phyloP scores from a whole-genome alignment of 2,888 invertebrate genomes.

The Coleophora flavipennella region DNA sequence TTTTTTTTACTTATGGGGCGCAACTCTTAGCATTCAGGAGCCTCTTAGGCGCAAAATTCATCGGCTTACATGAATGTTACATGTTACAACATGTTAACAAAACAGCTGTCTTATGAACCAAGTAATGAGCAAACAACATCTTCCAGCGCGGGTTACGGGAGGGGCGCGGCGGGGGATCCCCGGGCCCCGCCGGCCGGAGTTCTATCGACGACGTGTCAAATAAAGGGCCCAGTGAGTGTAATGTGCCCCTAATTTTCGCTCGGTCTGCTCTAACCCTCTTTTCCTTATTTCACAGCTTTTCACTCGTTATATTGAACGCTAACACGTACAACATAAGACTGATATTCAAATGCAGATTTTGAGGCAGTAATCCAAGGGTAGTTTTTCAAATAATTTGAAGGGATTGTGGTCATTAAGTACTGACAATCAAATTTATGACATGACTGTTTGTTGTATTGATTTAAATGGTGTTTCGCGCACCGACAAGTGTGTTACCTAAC shows the following conservation, averaged over 20 bases:
- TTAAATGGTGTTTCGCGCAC: slow-evolving; percentile 1
- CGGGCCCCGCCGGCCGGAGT: not conserved
- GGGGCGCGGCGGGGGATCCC: no score
- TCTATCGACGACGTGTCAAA: no score
- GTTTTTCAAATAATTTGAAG: slow-evolving; percentile 57
- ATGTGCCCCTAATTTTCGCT: no score
- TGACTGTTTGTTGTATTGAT: slow-evolving; percentile 24
- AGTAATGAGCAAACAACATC: no score
- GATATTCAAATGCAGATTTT: slow-evolving; percentile 16
- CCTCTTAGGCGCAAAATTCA: no score
- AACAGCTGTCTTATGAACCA: no score
- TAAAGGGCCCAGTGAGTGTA: no score
- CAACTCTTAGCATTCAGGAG: no score
- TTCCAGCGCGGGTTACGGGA: no score
- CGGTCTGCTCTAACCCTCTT: not conserved
- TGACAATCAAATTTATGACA: slow-evolving; percentile 30
- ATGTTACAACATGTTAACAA: no score
- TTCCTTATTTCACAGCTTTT: slow-evolving; percentile 14
- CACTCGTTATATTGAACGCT: slow-evolving; percentile 26
- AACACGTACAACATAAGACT: slow-evolving; percentile 18
- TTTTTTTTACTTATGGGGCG: no score
- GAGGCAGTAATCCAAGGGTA: slow-evolving; percentile 31
- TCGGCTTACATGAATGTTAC: no score
- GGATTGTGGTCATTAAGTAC: slow-evolving; percentile 52
- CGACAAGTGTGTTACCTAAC: not conserved